phyloP scores from a whole-genome alignment of 2,113 vertebrate species.

The Hiodon tergisus region DNA sequence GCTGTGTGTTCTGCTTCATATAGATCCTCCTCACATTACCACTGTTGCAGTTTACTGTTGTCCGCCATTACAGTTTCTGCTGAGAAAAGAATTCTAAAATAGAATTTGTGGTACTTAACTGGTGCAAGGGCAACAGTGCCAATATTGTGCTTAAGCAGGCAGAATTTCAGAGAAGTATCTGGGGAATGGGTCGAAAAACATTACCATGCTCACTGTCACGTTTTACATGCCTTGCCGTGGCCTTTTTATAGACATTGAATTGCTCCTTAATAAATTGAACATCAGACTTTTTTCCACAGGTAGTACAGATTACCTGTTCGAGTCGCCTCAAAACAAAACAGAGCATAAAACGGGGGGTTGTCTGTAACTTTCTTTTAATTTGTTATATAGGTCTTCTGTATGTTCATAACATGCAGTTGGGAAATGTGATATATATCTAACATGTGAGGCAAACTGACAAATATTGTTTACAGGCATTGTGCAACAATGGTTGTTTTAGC shows the following conservation, averaged over 20 bases:
- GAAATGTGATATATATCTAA: slow-evolving; percentile 2
- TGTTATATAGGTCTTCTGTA: not conserved
- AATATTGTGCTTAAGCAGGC: not conserved
- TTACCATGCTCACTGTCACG: not conserved
- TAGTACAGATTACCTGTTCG: not conserved
- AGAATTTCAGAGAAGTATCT: not conserved
- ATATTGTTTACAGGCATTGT: slow-evolving; percentile 17
- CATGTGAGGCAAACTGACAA: slow-evolving; percentile 18
- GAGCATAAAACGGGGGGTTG: not conserved
- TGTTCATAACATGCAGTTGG: not conserved
- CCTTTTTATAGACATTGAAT: not conserved
- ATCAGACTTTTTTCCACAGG: not conserved
- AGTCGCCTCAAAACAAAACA: slow-evolving; percentile 1
- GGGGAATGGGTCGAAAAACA: not conserved
- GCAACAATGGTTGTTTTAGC: slow-evolving; percentile 12
- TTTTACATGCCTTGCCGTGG: not conserved
- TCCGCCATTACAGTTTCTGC: not conserved
- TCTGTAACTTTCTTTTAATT: not conserved
- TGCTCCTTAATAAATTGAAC: not conserved
- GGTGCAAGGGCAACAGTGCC: not conserved
- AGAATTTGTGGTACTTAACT: not conserved
- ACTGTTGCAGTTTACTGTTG: not conserved
- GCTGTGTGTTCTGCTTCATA: slow-evolving; percentile 9
- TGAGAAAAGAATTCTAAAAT: not conserved
- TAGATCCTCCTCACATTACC: not conserved